Base-by-base conservation (phyloP, 2,113 vertebrate species). In the Dasyprocta punctata region DNA sequence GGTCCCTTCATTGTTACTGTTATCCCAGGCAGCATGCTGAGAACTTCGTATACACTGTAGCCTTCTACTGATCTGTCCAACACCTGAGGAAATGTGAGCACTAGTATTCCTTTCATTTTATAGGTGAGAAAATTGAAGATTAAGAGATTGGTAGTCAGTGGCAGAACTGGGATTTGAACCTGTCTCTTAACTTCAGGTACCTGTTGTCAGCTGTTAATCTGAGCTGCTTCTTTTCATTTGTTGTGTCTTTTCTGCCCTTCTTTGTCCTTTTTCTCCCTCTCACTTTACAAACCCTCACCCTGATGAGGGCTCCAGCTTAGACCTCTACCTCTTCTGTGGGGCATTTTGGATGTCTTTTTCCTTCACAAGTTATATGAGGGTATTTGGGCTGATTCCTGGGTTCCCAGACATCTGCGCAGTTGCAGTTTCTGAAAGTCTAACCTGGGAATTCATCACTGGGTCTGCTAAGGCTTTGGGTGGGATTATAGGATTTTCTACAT, bases 401-500 rank as follows among this genome's bases (percentile, higher is more conserved):
- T 73, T 92, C 47, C 54, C 61, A 80, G 61, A 82, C 5, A 8
- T 60, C 77, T 88, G 63, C 75, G 82, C 7, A 71, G 28, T 71
- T 94, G 54, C 8, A 71, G 3, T 90, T 96, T 93, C 54, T 77
- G 54, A 54, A 93, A 75, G 49, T 92, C 65, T 89, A 86, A 87
- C 73, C 28, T 90, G 75, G 33, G 30, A 77, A 58, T 65, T 60
- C 33, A 30, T 85, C 28, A 41, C 28, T 65, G 13, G 52, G 11
- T 67, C 69, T 12, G 38, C 78, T 58, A 22, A 88, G 58, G 71
- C 92, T 94, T 95, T 96, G 92, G 44, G 61, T 26, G 44, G 56
- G 80, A 85, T 86, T 93, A 87, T 47, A 93, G 67, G 81, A 73
- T 87, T 90, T 93, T 65, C 71, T 87, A 58, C 17, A 56, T 92